Percentiles rank a stretch among this genome's conserved stretches.
These are phyloP conservation scores for Falco naumanni DNA, from an alignment of 2,797 vertebrate species.

Conservation along the genomic window DNA sequence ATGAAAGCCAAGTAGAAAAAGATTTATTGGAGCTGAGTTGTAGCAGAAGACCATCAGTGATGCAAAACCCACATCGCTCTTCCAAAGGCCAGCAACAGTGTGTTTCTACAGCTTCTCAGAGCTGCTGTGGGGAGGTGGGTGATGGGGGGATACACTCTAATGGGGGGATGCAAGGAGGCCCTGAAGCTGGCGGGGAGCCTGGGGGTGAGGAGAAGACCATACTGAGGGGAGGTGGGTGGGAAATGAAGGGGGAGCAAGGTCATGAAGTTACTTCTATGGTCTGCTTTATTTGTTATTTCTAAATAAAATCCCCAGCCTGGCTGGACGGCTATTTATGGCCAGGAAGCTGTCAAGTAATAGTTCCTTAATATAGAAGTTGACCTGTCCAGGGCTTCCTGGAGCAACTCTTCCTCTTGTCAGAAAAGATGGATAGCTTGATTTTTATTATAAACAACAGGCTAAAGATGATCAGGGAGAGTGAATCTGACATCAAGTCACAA, in stretches of 20 bases:
- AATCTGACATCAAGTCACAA: not conserved
- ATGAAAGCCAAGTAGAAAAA: not conserved
- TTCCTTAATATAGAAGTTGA: constrained; percentile 69
- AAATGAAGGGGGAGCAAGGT: not conserved
- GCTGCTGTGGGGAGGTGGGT: not conserved
- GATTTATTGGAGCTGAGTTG: not conserved
- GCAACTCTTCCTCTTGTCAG: constrained; percentile 73
- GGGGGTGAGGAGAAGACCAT: not conserved
- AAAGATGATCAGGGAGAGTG: constrained; percentile 57
- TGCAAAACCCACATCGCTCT: not conserved
- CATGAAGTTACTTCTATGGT: not conserved
- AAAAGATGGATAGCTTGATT: constrained; percentile 61
- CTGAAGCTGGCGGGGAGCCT: not conserved
- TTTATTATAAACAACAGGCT: constrained; percentile 70
- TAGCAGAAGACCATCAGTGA: not conserved
- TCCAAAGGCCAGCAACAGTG: not conserved
- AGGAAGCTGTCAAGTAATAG: constrained; percentile 71
- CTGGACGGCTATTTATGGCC: constrained; percentile 45
- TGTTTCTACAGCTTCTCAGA: not conserved
- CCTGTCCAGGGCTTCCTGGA: constrained; percentile 66
- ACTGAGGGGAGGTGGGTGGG: not conserved
- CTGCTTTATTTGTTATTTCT: constrained; percentile 47
- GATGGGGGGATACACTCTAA: not conserved
- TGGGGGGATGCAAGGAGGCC: not conserved
- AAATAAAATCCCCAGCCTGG: constrained; percentile 53